phyloP scores from a whole-genome alignment of 2,888 invertebrate genomes.

The Stictocephala bisonia region DNA sequence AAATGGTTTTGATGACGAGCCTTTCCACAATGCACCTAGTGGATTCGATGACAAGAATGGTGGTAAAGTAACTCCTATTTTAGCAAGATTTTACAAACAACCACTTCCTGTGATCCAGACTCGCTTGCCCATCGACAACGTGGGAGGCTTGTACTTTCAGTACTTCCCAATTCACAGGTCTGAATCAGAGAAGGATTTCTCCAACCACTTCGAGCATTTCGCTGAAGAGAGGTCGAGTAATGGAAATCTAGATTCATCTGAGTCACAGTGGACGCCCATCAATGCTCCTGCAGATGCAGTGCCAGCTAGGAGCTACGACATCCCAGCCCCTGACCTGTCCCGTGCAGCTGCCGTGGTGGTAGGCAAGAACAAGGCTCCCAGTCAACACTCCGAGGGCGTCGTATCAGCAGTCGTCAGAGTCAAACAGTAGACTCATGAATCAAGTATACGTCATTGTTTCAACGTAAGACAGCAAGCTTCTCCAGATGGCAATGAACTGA shows the following conservation, averaged over 20 bases:
- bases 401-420: slow-evolving; percentile 56
- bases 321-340: slow-evolving; percentile 53
- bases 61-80: slow-evolving; percentile 8
- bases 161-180: not conserved
- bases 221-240: slow-evolving; percentile 13
- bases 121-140: slow-evolving; percentile 20
- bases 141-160: slow-evolving; percentile 6
- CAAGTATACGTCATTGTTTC: no score
- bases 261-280: slow-evolving; percentile 55
- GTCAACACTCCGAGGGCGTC: slow-evolving; percentile 50
- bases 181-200: no score
- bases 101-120: slow-evolving; percentile 31
- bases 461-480: no score
- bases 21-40: not conserved
- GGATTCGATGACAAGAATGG: slow-evolving; percentile 22
- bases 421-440: slow-evolving; percentile 49
- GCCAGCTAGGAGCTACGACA: slow-evolving; percentile 54
- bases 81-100: slow-evolving; percentile 32
- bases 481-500: no score
- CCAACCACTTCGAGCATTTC: not conserved
- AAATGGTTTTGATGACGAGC: not conserved
- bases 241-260: slow-evolving; percentile 6
- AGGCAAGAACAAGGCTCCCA: slow-evolving; percentile 20
- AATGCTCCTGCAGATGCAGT: slow-evolving; percentile 53
- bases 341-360: slow-evolving; percentile 23